Base-by-base conservation (phyloP, 2,113 vertebrate species). In the Mesembrinibis cayennensis region DNA sequence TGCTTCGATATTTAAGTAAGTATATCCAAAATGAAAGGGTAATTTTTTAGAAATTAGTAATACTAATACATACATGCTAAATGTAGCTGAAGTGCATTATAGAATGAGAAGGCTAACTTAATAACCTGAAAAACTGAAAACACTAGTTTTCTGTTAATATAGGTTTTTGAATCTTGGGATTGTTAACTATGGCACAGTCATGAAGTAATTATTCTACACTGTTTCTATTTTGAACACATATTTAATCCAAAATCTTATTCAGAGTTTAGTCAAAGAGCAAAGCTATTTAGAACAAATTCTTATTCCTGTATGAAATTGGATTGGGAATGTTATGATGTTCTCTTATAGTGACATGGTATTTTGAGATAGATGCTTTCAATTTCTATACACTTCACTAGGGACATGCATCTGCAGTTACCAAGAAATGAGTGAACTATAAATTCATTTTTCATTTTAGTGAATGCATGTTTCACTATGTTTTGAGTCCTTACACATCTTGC, bases 321-420 rank as follows among this genome's bases (percentile, higher is more conserved):
- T 3, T 73, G 79, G 72, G 86, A 93, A 61, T 90, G 34, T 71
- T 55, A 63, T 4, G 4, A 65, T 22, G 32, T 63, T 93, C 49
- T 62, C 26, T 61, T 63, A 36, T 4, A 90, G 53, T 69, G 80
- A 85, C 82, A 58, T 36, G 62, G 32, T 71, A 90, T 93, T 93
- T 90, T 52, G 53, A 92, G 82, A 72, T 27, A 76, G 71, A 89
- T 70, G 80, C 34, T 96, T 95, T 80, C 71, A 83, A 63, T 89
- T 96, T 76, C 53, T 69, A 5, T 44, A 22, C 38, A 52, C 67
- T 77, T 90, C 66, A 47, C 71, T 56, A 82, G 82, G 56, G 79
- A 93, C 34, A 36, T 47, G 29, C 66, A 76, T 87, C 26, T 85
- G 79, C 76, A 69, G 30, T 79, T 86, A 87, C 53, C 86, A 83